These are phyloP conservation scores for Thecophora atra DNA, from an alignment of 2,888 invertebrate genomes.

Conservation along the genomic window DNA sequence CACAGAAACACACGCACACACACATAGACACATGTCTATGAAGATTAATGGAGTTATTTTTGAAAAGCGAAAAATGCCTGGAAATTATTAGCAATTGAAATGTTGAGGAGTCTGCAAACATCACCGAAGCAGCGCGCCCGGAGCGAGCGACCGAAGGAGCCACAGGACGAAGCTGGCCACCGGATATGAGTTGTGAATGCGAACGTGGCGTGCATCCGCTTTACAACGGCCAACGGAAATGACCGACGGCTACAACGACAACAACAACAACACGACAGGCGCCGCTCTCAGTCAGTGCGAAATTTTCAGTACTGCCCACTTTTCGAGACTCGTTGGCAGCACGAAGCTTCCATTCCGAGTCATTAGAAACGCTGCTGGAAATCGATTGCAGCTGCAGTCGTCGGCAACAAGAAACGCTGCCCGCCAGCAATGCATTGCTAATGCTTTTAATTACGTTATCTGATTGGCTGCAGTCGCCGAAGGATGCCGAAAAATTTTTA, in stretches of 20 bases:
- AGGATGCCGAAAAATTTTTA: not conserved
- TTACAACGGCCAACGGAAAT: slow-evolving; percentile 23
- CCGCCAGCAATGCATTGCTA: not conserved
- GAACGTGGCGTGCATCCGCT: slow-evolving; percentile 19
- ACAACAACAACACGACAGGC: not conserved
- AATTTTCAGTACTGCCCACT: not conserved
- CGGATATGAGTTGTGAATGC: slow-evolving; percentile 16
- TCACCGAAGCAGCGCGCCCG: not conserved
- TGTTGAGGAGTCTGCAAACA: not conserved
- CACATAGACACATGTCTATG: slow-evolving; percentile 23
- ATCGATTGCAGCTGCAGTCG: not conserved
- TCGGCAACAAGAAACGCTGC: not conserved
- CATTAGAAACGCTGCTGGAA: slow-evolving; percentile 5
- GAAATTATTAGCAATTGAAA: not conserved
- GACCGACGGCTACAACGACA: not conserved
- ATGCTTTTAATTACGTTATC: slow-evolving; percentile 11
- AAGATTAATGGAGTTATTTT: not conserved
- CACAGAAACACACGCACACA: slow-evolving; percentile 44
- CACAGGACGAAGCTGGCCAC: not conserved
- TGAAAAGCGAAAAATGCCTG: not conserved
- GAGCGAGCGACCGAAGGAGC: not conserved
- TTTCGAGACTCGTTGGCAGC: not conserved
- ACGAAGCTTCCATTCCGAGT: slow-evolving; percentile 12
- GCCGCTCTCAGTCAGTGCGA: not conserved
- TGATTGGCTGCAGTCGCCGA: not conserved